Percentiles rank a stretch among this genome's conserved stretches.
These are phyloP conservation scores for Hylaeus anthracinus DNA, from an alignment of 1,140 invertebrate genomes.

Conservation along the genomic window DNA sequence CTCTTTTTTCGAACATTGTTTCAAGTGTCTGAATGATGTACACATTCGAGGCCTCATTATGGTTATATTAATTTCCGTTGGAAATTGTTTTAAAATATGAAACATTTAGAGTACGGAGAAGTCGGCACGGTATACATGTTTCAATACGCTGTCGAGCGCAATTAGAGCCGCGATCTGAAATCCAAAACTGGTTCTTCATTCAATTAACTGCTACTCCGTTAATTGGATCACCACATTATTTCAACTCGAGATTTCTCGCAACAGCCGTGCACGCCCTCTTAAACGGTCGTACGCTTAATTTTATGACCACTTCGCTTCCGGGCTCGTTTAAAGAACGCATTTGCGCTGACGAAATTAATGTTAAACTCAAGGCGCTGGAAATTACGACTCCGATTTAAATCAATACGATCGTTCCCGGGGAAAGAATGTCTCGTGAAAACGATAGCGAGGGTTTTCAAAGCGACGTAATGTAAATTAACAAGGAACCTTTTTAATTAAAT, in stretches of 20 bases:
- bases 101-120: background rate
- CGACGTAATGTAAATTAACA: no score
- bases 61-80: background rate
- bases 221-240: conserved; percentile 16
- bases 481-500: no score
- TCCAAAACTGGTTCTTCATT: conserved; percentile 36
- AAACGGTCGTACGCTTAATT: conserved; percentile 29
- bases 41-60: no score
- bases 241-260: conserved; percentile 10
- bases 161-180: conserved; percentile 18
- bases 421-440: no score
- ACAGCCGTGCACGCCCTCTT: conserved; percentile 2
- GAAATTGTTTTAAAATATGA: background rate
- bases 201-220: conserved; percentile 32
- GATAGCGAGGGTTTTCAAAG: no score
- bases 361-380: background rate
- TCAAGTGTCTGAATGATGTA: background rate
- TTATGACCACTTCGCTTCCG: background rate
- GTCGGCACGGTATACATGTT: background rate
- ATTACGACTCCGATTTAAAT: conserved; percentile 16
- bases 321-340: background rate
- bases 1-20: no score
- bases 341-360: conserved; percentile 20
- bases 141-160: background rate
- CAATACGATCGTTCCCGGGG: background rate